These are phyloP conservation scores for Bolinopsis microptera DNA, from an alignment of 37 sponge, comb jelly and placozoan species.

Conservation along the genomic window DNA sequence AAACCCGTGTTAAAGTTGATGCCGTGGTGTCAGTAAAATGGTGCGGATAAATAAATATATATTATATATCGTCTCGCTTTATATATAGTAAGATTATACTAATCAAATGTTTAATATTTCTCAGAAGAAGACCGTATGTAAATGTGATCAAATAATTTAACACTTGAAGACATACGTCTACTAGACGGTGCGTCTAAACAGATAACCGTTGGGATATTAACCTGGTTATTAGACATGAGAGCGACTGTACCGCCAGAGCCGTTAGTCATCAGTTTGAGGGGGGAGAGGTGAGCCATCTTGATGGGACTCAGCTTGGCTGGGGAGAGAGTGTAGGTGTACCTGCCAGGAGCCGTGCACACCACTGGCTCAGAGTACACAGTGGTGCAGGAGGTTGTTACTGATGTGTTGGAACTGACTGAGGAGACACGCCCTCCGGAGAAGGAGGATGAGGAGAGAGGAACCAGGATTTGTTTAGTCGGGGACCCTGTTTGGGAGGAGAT, in stretches of 20 bases:
- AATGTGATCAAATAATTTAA: no score
- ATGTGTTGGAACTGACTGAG: background rate
- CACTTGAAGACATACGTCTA: no score
- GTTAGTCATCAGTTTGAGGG: background rate
- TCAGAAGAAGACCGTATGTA: no score
- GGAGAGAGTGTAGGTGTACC: background rate
- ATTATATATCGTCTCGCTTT: no score
- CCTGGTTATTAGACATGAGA: background rate
- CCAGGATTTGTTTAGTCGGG: background rate
- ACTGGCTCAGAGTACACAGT: slow-evolving; percentile 29
- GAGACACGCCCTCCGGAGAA: background rate
- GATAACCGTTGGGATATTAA: no score
- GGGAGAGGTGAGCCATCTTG: background rate
- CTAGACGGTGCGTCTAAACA: no score
- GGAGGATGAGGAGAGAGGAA: background rate
- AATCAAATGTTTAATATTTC: no score
- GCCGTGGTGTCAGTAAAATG: no score
- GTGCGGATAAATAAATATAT: no score
- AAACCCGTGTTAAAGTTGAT: no score
- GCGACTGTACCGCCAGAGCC: background rate
- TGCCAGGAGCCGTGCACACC: background rate
- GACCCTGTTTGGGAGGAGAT: background rate
- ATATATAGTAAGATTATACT: no score
- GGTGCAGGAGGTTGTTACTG: background rate
- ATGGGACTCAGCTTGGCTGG: background rate